Percentiles rank a stretch among this genome's conserved stretches.
Conservation (phyloP, 2,888 invertebrate genomes). For the Rotaria sp. region DNA sequence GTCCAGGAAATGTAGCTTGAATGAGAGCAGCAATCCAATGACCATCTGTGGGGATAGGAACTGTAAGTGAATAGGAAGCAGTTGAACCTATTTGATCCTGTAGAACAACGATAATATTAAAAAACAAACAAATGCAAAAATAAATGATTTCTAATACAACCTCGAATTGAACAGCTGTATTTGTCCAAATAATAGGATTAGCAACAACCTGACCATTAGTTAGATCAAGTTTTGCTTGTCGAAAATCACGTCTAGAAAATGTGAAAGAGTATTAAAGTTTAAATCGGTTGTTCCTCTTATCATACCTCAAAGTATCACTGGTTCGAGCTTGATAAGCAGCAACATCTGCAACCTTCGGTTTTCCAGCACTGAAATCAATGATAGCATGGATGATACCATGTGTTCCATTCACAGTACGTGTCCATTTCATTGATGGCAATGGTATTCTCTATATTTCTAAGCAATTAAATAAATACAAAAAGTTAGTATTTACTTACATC, state of each 20-base stretch:
- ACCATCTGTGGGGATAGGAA: slow-evolving; percentile 36
- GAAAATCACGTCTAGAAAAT: slow-evolving; percentile 46
- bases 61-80: not conserved
- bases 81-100: not conserved
- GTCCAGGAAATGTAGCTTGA: slow-evolving; percentile 46
- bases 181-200: not conserved
- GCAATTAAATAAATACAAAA: not conserved
- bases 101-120: not conserved
- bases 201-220: not conserved
- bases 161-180: not conserved
- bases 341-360: slow-evolving; percentile 6
- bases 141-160: not conserved
- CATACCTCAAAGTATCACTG: slow-evolving; percentile 31
- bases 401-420: slow-evolving; percentile 24
- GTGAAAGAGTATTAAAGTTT: not conserved
- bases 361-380: slow-evolving; percentile 27
- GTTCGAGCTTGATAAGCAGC: slow-evolving; percentile 37
- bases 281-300: not conserved
- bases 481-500: not conserved
- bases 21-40: slow-evolving; percentile 43
- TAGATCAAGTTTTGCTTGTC: slow-evolving; percentile 45
- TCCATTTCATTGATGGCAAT: slow-evolving; percentile 34
- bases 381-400: slow-evolving; percentile 33
- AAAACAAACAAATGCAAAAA: too few species aligned
- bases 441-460: not conserved